phyloP scores from a whole-genome alignment of 2,888 invertebrate species.

The Drosophila mimica region DNA sequence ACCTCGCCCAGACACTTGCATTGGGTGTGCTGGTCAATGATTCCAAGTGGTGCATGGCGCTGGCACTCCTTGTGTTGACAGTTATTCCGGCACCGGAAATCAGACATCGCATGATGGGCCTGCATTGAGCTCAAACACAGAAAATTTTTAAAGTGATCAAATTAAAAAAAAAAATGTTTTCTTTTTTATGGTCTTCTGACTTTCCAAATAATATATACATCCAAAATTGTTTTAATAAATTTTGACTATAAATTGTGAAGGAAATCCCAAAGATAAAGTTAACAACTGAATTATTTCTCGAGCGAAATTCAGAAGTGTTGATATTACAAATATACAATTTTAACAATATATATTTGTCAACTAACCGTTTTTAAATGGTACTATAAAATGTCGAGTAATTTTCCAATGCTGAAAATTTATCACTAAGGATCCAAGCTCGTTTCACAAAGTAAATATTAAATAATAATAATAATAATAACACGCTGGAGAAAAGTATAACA shows the following conservation, averaged over 20 bases:
- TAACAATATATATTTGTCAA: neutral
- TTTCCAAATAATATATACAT: slow-evolving; percentile 28
- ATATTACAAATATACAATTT: neutral
- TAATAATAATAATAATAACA: too few relatives aligned
- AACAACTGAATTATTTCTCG: neutral
- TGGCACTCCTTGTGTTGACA: slow-evolving; percentile 82
- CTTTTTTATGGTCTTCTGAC: slow-evolving; percentile 5
- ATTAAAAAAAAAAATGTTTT: slow-evolving; percentile 1
- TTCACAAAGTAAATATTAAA: too few relatives aligned
- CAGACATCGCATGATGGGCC: slow-evolving; percentile 79
- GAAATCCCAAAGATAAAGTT: slow-evolving; percentile 1
- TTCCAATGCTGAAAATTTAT: too few relatives aligned
- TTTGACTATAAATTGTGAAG: slow-evolving; percentile 4
- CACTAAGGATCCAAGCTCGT: too few relatives aligned
- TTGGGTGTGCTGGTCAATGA: slow-evolving; percentile 76
- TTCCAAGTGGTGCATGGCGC: slow-evolving; percentile 76
- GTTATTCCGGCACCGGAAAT: slow-evolving; percentile 76
- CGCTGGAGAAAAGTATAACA: too few relatives aligned
- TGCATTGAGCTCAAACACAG: slow-evolving; percentile 57
- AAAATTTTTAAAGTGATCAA: neutral
- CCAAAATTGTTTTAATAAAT: slow-evolving; percentile 44
- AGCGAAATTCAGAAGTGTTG: neutral
- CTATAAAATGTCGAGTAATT: too few relatives aligned
- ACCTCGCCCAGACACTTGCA: slow-evolving; percentile 75
- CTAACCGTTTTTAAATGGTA: too few relatives aligned